These are phyloP conservation scores for Orcinus orca DNA, from an alignment of 2,113 vertebrate species.

Conservation along the genomic window DNA sequence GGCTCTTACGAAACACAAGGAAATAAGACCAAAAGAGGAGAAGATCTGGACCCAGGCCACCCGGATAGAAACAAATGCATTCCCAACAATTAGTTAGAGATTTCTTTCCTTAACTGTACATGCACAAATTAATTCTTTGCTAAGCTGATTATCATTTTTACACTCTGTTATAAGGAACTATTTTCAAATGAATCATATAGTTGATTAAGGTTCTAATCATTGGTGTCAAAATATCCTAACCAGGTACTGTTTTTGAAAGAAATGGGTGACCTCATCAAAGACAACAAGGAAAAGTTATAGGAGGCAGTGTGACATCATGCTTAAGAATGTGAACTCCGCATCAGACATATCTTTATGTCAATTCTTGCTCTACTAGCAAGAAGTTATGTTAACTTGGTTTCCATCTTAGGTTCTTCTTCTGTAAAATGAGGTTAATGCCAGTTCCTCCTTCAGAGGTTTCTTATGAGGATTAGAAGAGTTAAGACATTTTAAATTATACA, in stretches of 20 bases:
- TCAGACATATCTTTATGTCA: neutral
- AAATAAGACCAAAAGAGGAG: neutral
- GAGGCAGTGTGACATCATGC: neutral
- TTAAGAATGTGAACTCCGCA: neutral
- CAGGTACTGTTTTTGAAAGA: neutral
- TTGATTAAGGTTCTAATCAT: constrained; percentile 28
- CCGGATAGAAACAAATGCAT: neutral
- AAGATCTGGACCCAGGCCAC: neutral
- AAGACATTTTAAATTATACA: neutral
- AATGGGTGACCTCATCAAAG: neutral
- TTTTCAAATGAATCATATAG: constrained; percentile 32
- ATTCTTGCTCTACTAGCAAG: neutral
- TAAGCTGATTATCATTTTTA: constrained; percentile 25
- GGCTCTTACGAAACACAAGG: neutral
- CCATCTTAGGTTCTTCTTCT: neutral
- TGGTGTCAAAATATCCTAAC: constrained; percentile 22
- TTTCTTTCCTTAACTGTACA: neutral
- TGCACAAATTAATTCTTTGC: neutral
- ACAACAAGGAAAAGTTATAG: neutral
- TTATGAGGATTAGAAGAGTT: neutral
- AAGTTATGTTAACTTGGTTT: neutral
- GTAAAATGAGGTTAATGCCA: neutral
- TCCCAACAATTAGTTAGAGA: constrained; percentile 20
- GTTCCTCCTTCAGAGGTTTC: neutral
- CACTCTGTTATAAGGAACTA: neutral